Percentiles rank a stretch among this genome's conserved stretches.
Evolutionary conservation across 1,140 invertebrate genomes (phyloP).

Genomic region (Eriosoma lanigerum): DNA sequence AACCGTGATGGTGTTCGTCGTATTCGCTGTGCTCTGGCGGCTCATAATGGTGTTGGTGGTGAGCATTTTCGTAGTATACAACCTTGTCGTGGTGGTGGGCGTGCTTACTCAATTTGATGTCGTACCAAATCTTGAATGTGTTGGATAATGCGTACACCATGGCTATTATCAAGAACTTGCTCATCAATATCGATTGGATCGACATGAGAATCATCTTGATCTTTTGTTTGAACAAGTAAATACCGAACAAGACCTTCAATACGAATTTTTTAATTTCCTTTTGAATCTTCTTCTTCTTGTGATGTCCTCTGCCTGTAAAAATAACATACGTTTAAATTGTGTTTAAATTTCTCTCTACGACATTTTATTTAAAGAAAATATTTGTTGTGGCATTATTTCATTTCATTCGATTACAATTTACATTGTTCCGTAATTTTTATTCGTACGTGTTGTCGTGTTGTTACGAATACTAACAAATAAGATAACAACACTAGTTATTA

Average conservation of each 20-base stretch:
- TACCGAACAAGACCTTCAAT: slow-evolving; percentile 56
- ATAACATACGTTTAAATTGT: not conserved
- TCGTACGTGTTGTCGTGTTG: too few relatives aligned
- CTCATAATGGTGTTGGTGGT: slow-evolving; percentile 56
- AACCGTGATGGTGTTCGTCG: slow-evolving; percentile 54
- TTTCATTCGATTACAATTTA: too few relatives aligned
- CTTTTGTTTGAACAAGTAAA: slow-evolving; percentile 56
- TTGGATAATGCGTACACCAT: slow-evolving; percentile 55
- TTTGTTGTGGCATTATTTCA: too few relatives aligned
- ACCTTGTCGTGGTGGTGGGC: slow-evolving; percentile 53
- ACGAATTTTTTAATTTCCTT: slow-evolving; percentile 57
- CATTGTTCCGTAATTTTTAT: too few relatives aligned
- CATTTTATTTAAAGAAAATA: too few relatives aligned
- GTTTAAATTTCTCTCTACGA: too few relatives aligned
- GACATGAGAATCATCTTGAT: slow-evolving; percentile 56
- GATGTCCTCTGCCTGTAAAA: slow-evolving; percentile 54
- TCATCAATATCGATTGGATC: slow-evolving; percentile 56
- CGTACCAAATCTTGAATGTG: slow-evolving; percentile 56
- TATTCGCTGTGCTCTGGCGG: slow-evolving; percentile 55
- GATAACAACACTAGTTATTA: too few relatives aligned
- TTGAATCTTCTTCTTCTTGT: slow-evolving; percentile 56
- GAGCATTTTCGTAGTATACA: slow-evolving; percentile 57
- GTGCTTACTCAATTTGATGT: slow-evolving; percentile 52
- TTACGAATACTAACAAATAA: too few relatives aligned
- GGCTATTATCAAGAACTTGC: slow-evolving; percentile 55